phyloP scores from a whole-genome alignment of 2,888 invertebrate species.

The Abrostola tripartita region DNA sequence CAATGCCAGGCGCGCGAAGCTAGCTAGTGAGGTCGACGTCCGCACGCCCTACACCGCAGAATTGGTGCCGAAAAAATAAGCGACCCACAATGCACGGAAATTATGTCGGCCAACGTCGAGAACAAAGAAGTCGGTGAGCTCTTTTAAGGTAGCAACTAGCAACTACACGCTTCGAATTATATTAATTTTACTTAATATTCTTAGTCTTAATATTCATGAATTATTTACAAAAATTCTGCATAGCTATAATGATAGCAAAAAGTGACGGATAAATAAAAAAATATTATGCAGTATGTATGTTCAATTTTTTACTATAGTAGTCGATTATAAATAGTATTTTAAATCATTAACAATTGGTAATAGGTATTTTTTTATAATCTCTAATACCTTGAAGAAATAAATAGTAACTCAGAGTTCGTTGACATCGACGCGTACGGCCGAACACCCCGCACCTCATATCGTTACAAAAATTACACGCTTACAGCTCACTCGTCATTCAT shows the following conservation, averaged over 20 bases:
- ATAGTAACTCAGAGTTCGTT: conserved; percentile 77
- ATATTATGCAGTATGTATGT: too few species aligned
- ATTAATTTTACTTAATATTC: conserved; percentile 9
- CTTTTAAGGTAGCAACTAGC: conserved; percentile 61
- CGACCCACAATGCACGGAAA: conserved; percentile 82
- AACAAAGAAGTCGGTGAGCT: conserved; percentile 76
- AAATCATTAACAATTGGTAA: too few species aligned
- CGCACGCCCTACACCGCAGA: conserved; percentile 77
- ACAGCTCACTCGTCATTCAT: conserved; percentile 79
- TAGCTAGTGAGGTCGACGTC: conserved; percentile 77
- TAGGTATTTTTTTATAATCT: too few species aligned
- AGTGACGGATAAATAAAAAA: too few species aligned
- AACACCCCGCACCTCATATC: conserved; percentile 71
- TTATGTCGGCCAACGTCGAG: conserved; percentile 79
- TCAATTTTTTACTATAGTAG: too few species aligned
- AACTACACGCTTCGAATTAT: conserved; percentile 46
- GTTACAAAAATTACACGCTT: conserved; percentile 73
- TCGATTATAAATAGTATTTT: too few species aligned
- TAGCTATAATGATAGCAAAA: too few species aligned
- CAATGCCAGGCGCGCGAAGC: conserved; percentile 64
- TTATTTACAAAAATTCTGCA: too few species aligned
- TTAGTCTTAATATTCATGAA: conserved; percentile 16
- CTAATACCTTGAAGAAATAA: neutral
- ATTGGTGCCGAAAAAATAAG: conserved; percentile 86
- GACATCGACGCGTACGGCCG: conserved; percentile 77